Conservation (phyloP, 2,888 invertebrate species). For the Serrognathus titanus region DNA sequence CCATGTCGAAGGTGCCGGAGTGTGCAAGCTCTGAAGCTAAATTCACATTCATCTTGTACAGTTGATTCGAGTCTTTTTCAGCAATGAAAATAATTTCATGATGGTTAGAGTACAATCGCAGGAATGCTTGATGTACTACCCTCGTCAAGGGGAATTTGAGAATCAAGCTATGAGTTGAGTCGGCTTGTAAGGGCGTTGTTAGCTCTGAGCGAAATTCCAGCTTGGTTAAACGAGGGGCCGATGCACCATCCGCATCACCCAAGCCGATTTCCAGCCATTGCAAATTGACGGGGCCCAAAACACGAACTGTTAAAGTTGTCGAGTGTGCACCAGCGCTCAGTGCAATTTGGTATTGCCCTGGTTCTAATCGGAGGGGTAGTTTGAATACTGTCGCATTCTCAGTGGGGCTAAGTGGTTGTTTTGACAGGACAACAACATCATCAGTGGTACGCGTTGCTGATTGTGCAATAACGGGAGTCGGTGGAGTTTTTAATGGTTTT, state of each 20-base stretch:
- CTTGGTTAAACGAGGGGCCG: conserved; percentile 73
- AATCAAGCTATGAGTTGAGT: conserved; percentile 79
- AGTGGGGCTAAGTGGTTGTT: conserved; percentile 56
- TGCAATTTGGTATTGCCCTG: conserved; percentile 81
- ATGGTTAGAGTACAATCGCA: conserved; percentile 66
- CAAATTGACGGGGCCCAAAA: conserved; percentile 73
- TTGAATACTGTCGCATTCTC: conserved; percentile 67
- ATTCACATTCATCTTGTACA: conserved; percentile 86
- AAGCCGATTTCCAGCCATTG: conserved; percentile 75
- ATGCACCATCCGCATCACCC: conserved; percentile 86
- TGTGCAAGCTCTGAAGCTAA: conserved; percentile 75
- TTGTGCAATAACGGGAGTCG: conserved; percentile 69
- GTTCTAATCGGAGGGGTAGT: conserved; percentile 76
- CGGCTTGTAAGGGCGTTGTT: conserved; percentile 69
- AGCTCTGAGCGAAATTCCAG: conserved; percentile 72
- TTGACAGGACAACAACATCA: conserved; percentile 72
- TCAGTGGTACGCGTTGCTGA: conserved; percentile 70
- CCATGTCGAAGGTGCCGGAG: conserved; percentile 77
- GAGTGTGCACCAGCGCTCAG: conserved; percentile 66
- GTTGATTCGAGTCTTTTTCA: conserved; percentile 71
- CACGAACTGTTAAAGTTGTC: conserved; percentile 55
- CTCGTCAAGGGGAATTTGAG: conserved; percentile 76
- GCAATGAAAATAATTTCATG: conserved; percentile 92
- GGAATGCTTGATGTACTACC: conserved; percentile 82
- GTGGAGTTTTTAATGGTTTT: conserved; percentile 63